Evolutionary conservation across 2,888 invertebrate species (phyloP).

Genomic region (Plagodis dolabraria): DNA sequence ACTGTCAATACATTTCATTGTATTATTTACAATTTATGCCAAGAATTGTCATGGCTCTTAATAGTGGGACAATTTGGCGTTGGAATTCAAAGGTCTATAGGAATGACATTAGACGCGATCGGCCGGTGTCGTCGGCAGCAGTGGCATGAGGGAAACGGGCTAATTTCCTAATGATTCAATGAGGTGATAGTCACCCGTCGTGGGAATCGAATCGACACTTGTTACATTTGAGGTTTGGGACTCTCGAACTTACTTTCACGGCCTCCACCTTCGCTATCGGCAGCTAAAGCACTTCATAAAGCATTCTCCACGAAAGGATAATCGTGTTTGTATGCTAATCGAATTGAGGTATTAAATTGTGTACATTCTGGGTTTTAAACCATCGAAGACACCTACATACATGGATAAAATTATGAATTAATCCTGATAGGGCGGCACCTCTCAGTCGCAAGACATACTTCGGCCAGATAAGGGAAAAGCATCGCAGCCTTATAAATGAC

Average conservation of each 20-base stretch:
- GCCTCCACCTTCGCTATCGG: conserved; percentile 17
- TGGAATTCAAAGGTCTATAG: conserved; percentile 51
- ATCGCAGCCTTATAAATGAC: conserved; percentile 83
- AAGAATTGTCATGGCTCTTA: conserved; percentile 49
- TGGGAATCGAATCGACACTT: conserved; percentile 66
- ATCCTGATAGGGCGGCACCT: conserved; percentile 82
- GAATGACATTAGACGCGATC: conserved; percentile 65
- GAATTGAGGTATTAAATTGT: conserved; percentile 54
- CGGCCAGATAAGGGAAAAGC: conserved; percentile 82
- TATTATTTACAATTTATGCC: conserved; percentile 26
- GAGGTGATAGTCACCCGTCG: conserved; percentile 69
- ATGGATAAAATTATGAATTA: conserved; percentile 83
- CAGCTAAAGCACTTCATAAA: conserved; percentile 24
- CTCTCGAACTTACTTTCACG: conserved; percentile 8
- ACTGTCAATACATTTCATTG: conserved; percentile 15
- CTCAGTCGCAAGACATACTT: conserved; percentile 81
- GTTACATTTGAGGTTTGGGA: conserved; percentile 34
- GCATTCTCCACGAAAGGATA: conserved; percentile 30
- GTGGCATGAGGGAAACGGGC: conserved; percentile 46
- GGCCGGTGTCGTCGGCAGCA: conserved; percentile 41
- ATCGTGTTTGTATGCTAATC: conserved; percentile 51
- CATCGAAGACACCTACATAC: conserved; percentile 57
- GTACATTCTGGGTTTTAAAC: conserved; percentile 50
- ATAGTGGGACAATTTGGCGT: conserved; percentile 55
- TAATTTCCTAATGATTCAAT: conserved; percentile 73